Conservation (phyloP, 2,113 vertebrate species). For the Bettongia penicillata region DNA sequence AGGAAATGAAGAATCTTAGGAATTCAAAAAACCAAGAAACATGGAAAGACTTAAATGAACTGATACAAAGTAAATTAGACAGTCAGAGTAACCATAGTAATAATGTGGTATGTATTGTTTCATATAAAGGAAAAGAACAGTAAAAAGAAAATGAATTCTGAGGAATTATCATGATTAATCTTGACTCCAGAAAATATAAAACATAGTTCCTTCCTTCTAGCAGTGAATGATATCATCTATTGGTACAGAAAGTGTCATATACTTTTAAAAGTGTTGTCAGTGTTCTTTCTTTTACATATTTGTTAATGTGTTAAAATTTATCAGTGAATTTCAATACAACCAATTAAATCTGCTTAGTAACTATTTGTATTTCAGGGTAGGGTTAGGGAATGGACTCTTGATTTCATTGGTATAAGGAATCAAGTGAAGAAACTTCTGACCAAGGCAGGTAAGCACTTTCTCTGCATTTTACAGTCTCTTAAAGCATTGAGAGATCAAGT, state of each 20-base stretch:
- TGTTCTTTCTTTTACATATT: background rate
- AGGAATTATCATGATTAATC: background rate
- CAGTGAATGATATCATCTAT: background rate
- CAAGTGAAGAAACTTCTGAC: background rate
- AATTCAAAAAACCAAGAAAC: background rate
- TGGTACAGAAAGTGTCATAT: background rate
- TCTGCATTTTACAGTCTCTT: background rate
- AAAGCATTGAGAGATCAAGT: background rate
- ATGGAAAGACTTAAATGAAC: background rate
- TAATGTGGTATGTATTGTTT: background rate
- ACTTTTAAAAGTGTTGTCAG: background rate
- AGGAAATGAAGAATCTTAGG: background rate
- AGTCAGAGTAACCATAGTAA: background rate
- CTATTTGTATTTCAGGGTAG: background rate
- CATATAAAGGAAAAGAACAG: background rate
- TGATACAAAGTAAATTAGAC: background rate
- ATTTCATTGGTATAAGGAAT: background rate
- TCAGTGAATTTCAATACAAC: background rate
- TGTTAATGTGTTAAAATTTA: background rate
- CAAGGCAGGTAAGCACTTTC: background rate
- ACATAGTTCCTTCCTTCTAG: background rate
- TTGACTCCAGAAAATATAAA: background rate
- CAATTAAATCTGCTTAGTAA: background rate
- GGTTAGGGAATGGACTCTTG: background rate
- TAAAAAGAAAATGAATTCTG: background rate